Conservation (phyloP, 2,113 vertebrate genomes). For the Cygnus buccinator region DNA sequence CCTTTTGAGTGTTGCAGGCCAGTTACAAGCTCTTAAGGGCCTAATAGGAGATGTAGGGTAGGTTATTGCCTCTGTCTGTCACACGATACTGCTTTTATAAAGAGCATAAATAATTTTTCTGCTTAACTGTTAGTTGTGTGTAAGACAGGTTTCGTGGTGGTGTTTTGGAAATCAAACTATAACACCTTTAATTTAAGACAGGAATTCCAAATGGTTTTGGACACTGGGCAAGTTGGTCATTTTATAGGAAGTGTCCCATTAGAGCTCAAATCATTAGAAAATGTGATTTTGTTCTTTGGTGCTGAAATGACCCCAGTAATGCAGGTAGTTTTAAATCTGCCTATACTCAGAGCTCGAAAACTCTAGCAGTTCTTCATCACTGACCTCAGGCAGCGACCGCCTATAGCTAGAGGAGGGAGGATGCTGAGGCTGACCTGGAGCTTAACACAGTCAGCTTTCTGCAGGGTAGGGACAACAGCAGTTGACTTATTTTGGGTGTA, state of each 20-base stretch:
- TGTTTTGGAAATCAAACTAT: neutral
- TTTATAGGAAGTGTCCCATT: neutral
- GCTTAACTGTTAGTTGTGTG: neutral
- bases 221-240: neutral
- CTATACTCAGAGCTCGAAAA: neutral
- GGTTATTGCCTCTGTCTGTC: neutral
- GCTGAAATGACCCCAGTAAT: neutral
- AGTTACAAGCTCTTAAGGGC: neutral
- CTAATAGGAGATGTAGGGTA: too few species aligned
- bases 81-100: accelerated
- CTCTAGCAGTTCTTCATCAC: neutral
- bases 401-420: neutral
- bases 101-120: neutral
- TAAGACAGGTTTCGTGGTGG: neutral
- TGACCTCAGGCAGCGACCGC: neutral
- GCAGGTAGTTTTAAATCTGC: neutral
- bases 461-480: neutral
- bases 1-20: neutral
- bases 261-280: neutral
- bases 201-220: neutral
- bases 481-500: neutral
- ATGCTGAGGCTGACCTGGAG: neutral
- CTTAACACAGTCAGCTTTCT: neutral
- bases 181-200: neutral
- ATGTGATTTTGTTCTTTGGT: neutral